Conservation (phyloP, 2,797 vertebrate genomes). For the Scyliorhinus canicula region DNA sequence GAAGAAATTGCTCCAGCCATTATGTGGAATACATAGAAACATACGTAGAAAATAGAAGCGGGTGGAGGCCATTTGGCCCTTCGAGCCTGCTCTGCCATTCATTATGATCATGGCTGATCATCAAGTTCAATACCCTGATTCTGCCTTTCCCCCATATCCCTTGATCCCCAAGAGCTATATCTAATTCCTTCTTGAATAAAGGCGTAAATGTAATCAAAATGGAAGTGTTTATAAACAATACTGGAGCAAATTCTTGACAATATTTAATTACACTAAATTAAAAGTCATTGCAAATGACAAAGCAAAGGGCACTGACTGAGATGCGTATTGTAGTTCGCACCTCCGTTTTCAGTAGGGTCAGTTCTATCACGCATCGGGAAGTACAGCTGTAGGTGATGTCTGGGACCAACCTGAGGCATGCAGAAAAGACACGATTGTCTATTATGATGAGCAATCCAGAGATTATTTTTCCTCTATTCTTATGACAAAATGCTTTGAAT, state of each 20-base stretch:
- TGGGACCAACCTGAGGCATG: background rate
- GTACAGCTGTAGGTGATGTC: background rate
- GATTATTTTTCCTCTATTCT: background rate
- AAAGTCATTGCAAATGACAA: background rate
- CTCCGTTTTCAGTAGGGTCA: background rate
- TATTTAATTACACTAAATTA: background rate
- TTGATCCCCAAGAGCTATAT: too few relatives aligned
- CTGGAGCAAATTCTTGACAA: background rate
- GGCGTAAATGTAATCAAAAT: background rate
- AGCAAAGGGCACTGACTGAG: background rate
- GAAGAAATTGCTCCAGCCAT: background rate
- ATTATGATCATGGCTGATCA: too few relatives aligned
- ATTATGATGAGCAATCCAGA: background rate
- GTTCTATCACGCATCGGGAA: background rate
- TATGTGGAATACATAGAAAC: too few relatives aligned
- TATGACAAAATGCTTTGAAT: background rate
- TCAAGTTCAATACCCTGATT: too few relatives aligned
- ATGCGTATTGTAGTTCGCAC: background rate
- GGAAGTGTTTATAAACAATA: background rate
- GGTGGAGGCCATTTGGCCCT: too few relatives aligned
- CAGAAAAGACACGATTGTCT: background rate
- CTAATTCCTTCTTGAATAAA: too few relatives aligned
- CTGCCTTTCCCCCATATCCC: too few relatives aligned
- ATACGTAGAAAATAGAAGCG: too few relatives aligned
- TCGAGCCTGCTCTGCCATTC: too few relatives aligned